phyloP scores from a whole-genome alignment of 2,797 vertebrate genomes.

The Nannoperca obscura region DNA sequence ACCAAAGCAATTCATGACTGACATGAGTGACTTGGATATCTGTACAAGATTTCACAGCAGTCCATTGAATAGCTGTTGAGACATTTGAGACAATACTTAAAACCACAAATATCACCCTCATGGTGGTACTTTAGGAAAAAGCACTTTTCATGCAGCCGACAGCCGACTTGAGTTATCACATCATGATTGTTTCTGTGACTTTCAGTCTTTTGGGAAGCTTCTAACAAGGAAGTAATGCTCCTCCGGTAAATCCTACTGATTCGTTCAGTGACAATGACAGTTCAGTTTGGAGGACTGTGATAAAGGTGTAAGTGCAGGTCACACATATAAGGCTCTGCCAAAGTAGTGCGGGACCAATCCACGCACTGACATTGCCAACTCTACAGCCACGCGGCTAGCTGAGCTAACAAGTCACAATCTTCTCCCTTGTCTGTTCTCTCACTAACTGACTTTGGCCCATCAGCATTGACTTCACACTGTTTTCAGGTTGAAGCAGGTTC shows the following conservation, averaged over 20 bases:
- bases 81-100: background rate
- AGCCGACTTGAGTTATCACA: no score
- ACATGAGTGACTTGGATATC: background rate
- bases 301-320: background rate
- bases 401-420: background rate
- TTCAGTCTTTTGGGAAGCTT: background rate
- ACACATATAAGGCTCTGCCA: background rate
- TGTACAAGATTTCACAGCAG: background rate
- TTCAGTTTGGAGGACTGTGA: background rate
- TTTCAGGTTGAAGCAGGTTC: constrained; percentile 63
- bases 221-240: background rate
- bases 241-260: background rate
- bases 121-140: no score
- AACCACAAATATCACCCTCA: background rate
- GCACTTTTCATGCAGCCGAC: no score
- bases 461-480: background rate
- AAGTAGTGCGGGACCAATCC: background rate
- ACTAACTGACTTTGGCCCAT: constrained; percentile 10
- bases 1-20: background rate
- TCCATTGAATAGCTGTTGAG: background rate
- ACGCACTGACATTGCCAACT: background rate
- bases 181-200: background rate
- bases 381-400: background rate
- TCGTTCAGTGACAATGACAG: background rate
- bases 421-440: constrained; percentile 1